These are phyloP conservation scores for Autographa gamma DNA, from an alignment of 2,888 invertebrate genomes.

Conservation along the genomic window DNA sequence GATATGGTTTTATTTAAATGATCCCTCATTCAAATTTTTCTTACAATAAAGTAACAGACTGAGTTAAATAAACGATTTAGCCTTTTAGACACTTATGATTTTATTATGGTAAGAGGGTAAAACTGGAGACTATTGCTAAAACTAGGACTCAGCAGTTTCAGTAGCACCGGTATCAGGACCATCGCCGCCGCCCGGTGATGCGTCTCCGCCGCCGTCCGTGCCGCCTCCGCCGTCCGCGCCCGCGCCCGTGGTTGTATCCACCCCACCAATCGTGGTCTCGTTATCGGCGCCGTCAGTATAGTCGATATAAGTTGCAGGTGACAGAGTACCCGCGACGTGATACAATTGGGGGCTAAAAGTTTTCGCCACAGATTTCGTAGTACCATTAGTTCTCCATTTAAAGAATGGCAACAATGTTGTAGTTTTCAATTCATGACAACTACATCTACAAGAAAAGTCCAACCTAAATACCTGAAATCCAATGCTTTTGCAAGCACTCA, in stretches of 20 bases:
- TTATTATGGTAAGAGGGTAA: too few relatives aligned
- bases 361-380: constrained; percentile 64
- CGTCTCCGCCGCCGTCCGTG: too few relatives aligned
- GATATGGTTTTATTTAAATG: too few relatives aligned
- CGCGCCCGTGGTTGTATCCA: too few relatives aligned
- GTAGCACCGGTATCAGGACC: too few relatives aligned
- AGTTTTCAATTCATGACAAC: constrained; percentile 75
- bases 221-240: background rate
- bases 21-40: too few relatives aligned
- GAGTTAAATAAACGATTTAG: too few relatives aligned
- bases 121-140: too few relatives aligned
- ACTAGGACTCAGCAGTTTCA: too few relatives aligned
- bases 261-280: background rate
- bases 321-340: constrained; percentile 73
- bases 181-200: too few relatives aligned
- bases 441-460: constrained; percentile 72
- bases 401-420: constrained; percentile 74
- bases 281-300: background rate
- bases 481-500: constrained; percentile 77
- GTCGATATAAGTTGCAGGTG: constrained; percentile 49
- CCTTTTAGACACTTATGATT: too few relatives aligned
- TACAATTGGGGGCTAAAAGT: constrained; percentile 74
- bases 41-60: too few relatives aligned
- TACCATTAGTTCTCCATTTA: constrained; percentile 77
- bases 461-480: constrained; percentile 75